Conservation (phyloP, 92 coral and sea anemone genomes). For the Diadumene lineata region DNA sequence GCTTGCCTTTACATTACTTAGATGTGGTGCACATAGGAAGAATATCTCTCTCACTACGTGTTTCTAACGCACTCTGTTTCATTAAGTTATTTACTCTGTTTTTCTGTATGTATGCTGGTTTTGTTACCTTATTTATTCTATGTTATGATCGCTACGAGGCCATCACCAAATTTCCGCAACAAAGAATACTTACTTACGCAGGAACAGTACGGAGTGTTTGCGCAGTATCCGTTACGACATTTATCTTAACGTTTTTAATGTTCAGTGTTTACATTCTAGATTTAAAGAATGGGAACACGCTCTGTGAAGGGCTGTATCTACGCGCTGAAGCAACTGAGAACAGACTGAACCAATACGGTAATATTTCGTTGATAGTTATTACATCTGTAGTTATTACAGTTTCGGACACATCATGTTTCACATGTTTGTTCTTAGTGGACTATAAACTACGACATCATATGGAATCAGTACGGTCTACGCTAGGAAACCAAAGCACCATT, state of each 20-base stretch:
- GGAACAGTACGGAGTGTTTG: constrained; percentile 1
- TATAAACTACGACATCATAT: constrained; percentile 25
- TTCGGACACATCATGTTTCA: background rate
- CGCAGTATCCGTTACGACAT: background rate
- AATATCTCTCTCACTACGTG: constrained; percentile 3
- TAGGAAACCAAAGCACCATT: constrained; percentile 34
- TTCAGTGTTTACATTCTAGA: constrained; percentile 18
- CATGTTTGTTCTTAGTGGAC: constrained; percentile 31
- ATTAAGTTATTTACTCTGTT: constrained; percentile 5
- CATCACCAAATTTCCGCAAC: constrained; percentile 40
- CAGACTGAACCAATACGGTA: background rate
- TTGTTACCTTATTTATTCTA: constrained; percentile 26
- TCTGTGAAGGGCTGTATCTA: constrained; percentile 22
- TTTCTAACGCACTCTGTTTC: constrained; percentile 26
- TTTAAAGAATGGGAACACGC: background rate
- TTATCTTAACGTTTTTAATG: constrained; percentile 4
- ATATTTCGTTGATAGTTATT: constrained; percentile 29
- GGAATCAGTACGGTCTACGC: constrained; percentile 28
- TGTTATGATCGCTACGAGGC: constrained; percentile 51
- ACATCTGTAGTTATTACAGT: constrained; percentile 9
- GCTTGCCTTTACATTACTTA: constrained; percentile 46
- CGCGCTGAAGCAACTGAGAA: background rate
- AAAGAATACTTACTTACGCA: constrained; percentile 20
- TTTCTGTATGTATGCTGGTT: constrained; percentile 27
- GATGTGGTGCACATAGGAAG: constrained; percentile 29